Evolutionary conservation across 1,140 invertebrate genomes (phyloP).

Genomic region (Hyles vespertilio): DNA sequence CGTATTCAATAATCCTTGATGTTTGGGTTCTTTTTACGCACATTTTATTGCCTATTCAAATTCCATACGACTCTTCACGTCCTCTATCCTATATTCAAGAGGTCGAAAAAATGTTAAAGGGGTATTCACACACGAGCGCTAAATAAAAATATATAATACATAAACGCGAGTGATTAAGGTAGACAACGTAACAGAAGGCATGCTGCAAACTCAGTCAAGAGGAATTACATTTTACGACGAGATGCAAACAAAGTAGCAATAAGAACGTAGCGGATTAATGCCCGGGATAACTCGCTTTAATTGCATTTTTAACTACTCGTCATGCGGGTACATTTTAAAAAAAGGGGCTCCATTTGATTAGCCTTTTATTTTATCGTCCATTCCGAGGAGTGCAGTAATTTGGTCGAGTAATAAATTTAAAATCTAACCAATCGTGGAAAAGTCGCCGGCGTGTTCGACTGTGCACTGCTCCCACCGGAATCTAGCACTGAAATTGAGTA

Average conservation of each 20-base stretch:
- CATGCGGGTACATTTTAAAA: slow-evolving; percentile 33
- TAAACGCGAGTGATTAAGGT: slow-evolving; percentile 68
- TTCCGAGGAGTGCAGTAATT: background rate
- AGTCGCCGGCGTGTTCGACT: background rate
- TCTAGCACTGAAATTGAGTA: slow-evolving; percentile 28
- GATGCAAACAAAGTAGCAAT: slow-evolving; percentile 45
- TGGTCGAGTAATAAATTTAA: background rate
- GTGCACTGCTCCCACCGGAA: slow-evolving; percentile 18
- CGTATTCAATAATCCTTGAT: too few species aligned
- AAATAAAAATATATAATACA: slow-evolving; percentile 62
- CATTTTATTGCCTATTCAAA: too few species aligned
- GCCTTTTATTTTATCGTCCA: slow-evolving; percentile 18
- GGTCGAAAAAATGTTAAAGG: slow-evolving; percentile 37
- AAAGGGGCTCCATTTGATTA: slow-evolving; percentile 25
- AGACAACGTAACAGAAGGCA: slow-evolving; percentile 47
- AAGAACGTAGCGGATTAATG: slow-evolving; percentile 24
- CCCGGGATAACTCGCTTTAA: slow-evolving; percentile 36
- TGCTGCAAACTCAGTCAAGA: slow-evolving; percentile 32
- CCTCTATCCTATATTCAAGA: slow-evolving; percentile 14
- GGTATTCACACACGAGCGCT: slow-evolving; percentile 51
- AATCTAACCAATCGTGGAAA: background rate
- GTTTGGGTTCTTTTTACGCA: too few species aligned
- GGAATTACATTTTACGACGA: slow-evolving; percentile 51
- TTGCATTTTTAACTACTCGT: slow-evolving; percentile 44
- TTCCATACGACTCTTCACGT: background rate